Conservation (phyloP, 2,113 vertebrate genomes). For the Aphyosemion australe region DNA sequence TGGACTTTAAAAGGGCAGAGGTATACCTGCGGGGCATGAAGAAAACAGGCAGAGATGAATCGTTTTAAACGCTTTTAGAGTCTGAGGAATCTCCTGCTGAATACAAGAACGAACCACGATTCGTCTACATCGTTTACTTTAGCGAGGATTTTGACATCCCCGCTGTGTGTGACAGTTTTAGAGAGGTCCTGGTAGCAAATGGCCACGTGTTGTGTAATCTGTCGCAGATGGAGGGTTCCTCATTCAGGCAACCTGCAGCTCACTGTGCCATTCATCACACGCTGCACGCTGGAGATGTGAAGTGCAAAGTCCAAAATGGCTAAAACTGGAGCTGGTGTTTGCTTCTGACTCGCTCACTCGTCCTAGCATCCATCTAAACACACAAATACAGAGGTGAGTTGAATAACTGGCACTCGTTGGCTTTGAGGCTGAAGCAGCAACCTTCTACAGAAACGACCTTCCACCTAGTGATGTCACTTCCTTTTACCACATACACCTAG, state of each 20-base stretch:
- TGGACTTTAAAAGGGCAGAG: constrained; percentile 34
- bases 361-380: neutral
- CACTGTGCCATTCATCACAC: constrained; percentile 38
- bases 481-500: constrained; percentile 3
- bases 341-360: neutral
- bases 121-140: constrained; percentile 14
- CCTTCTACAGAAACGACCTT: neutral
- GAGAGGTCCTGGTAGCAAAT: constrained; percentile 46
- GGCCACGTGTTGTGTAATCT: constrained; percentile 60
- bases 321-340: too few relatives aligned
- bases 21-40: constrained; percentile 5
- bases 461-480: constrained; percentile 20
- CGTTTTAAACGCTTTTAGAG: neutral
- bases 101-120: neutral
- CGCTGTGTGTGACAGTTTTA: constrained; percentile 57
- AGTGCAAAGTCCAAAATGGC: too few relatives aligned
- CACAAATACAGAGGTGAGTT: neutral
- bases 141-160: constrained; percentile 46
- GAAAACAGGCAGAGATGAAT: neutral
- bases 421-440: neutral
- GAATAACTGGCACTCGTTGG: too few relatives aligned
- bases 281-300: neutral
- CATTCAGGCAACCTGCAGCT: constrained; percentile 39
- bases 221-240: constrained; percentile 50
- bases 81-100: constrained; percentile 13